Conservation (phyloP, 1,140 invertebrate genomes). For the Micrasema minimum region DNA sequence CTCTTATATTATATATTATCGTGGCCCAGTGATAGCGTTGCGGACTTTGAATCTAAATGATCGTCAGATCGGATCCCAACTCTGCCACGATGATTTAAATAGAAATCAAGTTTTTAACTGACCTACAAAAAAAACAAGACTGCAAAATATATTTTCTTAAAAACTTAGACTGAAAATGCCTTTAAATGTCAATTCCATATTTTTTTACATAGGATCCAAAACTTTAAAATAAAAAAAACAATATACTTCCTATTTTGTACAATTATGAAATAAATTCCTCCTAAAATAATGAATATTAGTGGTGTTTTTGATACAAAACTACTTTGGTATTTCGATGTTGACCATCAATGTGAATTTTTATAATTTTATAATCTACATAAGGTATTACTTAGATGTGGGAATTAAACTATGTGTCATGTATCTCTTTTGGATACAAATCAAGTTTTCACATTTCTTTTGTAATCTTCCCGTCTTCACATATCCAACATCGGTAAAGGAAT, state of each 20-base stretch:
- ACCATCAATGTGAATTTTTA: constrained; percentile 26
- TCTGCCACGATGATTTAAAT: too few species aligned
- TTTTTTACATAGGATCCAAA: neutral
- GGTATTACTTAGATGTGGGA: constrained; percentile 10
- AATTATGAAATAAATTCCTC: too few species aligned
- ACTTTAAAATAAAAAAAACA: neutral
- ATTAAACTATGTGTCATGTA: too few species aligned
- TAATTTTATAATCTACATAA: constrained; percentile 1
- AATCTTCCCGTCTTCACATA: neutral
- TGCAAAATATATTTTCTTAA: too few species aligned
- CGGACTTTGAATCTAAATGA: too few species aligned
- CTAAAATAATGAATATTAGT: neutral
- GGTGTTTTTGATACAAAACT: neutral
- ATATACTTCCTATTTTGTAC: too few species aligned
- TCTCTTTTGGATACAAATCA: constrained; percentile 10
- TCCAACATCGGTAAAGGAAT: constrained; percentile 12
- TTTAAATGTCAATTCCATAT: neutral
- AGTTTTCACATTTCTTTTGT: constrained; percentile 14
- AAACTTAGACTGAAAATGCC: neutral
- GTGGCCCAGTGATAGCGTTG: too few species aligned
- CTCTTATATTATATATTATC: too few species aligned
- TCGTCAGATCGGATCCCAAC: too few species aligned
- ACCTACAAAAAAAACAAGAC: too few species aligned
- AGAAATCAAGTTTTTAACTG: too few species aligned
- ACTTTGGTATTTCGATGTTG: constrained; percentile 24